Base-by-base conservation (phyloP, 2,113 vertebrate genomes). In the Lepus americanus region DNA sequence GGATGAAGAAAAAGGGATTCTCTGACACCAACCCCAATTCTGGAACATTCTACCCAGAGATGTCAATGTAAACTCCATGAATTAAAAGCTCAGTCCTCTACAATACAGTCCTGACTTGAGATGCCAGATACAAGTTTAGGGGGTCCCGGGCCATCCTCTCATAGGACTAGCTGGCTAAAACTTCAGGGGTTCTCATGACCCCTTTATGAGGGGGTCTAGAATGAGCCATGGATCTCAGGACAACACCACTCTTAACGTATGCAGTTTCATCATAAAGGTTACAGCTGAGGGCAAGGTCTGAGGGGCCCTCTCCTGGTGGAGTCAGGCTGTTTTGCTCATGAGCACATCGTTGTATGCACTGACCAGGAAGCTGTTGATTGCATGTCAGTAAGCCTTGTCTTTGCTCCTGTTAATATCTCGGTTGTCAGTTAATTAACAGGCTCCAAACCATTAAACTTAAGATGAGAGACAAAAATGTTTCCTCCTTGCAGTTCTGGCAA, bases 61-160 rank as follows among this genome's bases (percentile, higher is more conserved):
- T n/a, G 1, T 11, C 8, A 22, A 12, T 6, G 0, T 22, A 17
- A 59, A 55, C 4, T 17, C 14, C 67, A 25, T 0, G 8, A 9
- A 78, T 51, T 36, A 79, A 81, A 67, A 63, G 31, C 16, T 93
- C n/a, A 5, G 19, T 63, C 55, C 6, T 77, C 51, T 22, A 4
- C 5, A 53, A 66, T 11, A 31, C 10, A 8, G 13, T 9, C 16
- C 44, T 59, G 16, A 49, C 27, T 39, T 63, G 66, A 20, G 13
- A 77, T 63, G 53, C 20, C 76, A 79, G 69, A 6, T 17, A 9
- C 22, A 78, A 39, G 3, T 51, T 78, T 13, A 76, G 20, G 22
- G n/a, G 23, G 5, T 27, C 7, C 44, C 1, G 2, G 63, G 23
- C 9, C 16, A 39, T 23, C 51, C 0, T 1, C 16, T 25, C 31